Evolutionary conservation across 64 coral and sea anemone genomes (phyloP), one percentile per base, ranked within the genome.

Genomic region (Actinia equina): DNA sequence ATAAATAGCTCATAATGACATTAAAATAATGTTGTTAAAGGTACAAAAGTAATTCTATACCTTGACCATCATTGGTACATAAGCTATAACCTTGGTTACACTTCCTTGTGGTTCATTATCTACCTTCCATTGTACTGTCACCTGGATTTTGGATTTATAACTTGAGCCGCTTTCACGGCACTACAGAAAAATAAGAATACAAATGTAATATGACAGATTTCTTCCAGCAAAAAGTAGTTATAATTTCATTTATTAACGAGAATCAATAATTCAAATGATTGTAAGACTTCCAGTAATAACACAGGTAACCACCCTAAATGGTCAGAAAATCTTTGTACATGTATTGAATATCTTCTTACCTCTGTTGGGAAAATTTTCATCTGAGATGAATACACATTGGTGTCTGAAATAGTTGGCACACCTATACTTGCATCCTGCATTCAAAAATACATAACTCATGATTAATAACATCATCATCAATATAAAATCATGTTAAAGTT

Each of bases 51-150:
- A 19, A 41, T 74, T 30, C 25, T 14, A 52, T 86, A 99, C 97
- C 91, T 99, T 99, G 23, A 99, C 93, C 97, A 99, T 99, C 20
- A 99, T 51, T 5, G 97, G 97, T 42, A 99, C 44, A 84, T 64
- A 85, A 17, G 93, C 97, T 63, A 99, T 99, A 13, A 92, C 97
- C 77, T 99, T 99, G 11, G 97, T 86, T n/a, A 93, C 79, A 93
- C 86, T 99, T 54, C 93, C 97, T 57, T 94, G 88, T 16, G 64
- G 80, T 23, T 93, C 89, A n/a, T 99, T 95, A 43, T 99, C 83
- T 57, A 99, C 43, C 82, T 95, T 99, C 97, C 97, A 99, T 26
- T 99, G 97, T 17, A 99, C 12, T 13, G 91, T 93, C 19, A 99
- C 93, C 46, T 99, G 93, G 53, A 99, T 90, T 87, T 99, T 99